Evolutionary conservation across 2,888 invertebrate genomes (phyloP).

Genomic region (Drosophila leonis): DNA sequence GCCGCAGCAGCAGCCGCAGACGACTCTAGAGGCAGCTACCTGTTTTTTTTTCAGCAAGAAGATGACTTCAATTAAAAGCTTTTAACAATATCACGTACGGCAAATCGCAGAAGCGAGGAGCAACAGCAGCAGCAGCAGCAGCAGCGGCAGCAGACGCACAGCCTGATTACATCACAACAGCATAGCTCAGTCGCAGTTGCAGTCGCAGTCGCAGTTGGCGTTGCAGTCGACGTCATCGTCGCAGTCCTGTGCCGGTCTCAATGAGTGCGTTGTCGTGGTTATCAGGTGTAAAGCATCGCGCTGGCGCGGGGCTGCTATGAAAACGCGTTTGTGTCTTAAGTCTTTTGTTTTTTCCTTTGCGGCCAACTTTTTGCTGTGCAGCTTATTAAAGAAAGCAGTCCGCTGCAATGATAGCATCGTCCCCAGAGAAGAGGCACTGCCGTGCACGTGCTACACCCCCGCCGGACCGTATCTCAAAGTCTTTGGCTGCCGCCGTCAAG

Average conservation of each 20-base stretch:
- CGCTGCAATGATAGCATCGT: slow-evolving; percentile 51
- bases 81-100: slow-evolving; percentile 84
- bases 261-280: slow-evolving; percentile 57
- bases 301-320: slow-evolving; percentile 37
- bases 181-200: slow-evolving; percentile 38
- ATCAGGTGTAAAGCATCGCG: slow-evolving; percentile 79
- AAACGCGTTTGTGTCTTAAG: slow-evolving; percentile 78
- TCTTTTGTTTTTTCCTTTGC: slow-evolving; percentile 59
- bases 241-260: slow-evolving; percentile 68
- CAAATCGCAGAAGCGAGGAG: slow-evolving; percentile 65
- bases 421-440: slow-evolving; percentile 40
- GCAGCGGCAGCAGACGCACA: slow-evolving; percentile 24
- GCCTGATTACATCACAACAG: slow-evolving; percentile 76
- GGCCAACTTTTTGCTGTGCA: slow-evolving; percentile 10
- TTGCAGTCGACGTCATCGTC: slow-evolving; percentile 26
- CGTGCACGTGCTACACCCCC: slow-evolving; percentile 75
- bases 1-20: slow-evolving; percentile 20
- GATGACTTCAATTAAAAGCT: slow-evolving; percentile 84
- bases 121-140: slow-evolving; percentile 5
- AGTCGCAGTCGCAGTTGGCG: slow-evolving; percentile 23
- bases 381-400: slow-evolving; percentile 67
- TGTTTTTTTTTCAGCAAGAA: slow-evolving; percentile 80
- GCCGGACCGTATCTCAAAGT: slow-evolving; percentile 29
- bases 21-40: slow-evolving; percentile 72
- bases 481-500: slow-evolving; percentile 30